phyloP scores from a whole-genome alignment of 2,888 invertebrate species.

The Aspidiotus rigidus region DNA sequence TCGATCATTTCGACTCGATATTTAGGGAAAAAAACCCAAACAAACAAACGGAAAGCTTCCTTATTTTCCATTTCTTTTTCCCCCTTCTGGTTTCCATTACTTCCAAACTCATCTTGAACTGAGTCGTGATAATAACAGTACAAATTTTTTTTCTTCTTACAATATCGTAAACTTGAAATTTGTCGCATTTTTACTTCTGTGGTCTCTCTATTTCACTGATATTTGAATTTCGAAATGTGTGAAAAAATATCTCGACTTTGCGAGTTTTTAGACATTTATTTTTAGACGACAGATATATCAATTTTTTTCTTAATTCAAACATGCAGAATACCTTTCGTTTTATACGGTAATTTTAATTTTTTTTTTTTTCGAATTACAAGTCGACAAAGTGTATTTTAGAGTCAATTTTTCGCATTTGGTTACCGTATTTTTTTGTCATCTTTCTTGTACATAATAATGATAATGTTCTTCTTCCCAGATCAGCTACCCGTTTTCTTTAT shows the following conservation, averaged over 20 bases:
- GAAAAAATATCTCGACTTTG: background rate
- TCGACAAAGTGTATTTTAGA: constrained; percentile 11
- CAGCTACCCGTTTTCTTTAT: no score
- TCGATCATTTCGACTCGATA: no score
- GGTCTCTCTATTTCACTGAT: no score
- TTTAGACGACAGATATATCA: background rate
- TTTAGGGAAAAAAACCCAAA: no score
- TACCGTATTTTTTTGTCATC: constrained; percentile 20
- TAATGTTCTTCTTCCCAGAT: no score
- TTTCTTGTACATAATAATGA: background rate
- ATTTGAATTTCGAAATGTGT: no score
- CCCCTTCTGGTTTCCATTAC: no score
- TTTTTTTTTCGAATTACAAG: constrained; percentile 5
- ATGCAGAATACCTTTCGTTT: no score
- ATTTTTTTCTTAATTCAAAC: background rate
- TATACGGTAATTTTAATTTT: background rate
- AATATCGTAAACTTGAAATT: constrained; percentile 8
- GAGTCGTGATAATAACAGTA: constrained; percentile 18
- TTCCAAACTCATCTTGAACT: background rate
- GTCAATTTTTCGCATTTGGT: constrained; percentile 29
- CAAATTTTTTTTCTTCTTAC: constrained; percentile 16
- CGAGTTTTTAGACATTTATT: background rate
- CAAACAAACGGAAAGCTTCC: no score
- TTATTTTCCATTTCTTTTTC: no score
- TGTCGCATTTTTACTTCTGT: background rate